Base-by-base conservation (phyloP, 2,113 vertebrate species). In the Ranitomeya variabilis region DNA sequence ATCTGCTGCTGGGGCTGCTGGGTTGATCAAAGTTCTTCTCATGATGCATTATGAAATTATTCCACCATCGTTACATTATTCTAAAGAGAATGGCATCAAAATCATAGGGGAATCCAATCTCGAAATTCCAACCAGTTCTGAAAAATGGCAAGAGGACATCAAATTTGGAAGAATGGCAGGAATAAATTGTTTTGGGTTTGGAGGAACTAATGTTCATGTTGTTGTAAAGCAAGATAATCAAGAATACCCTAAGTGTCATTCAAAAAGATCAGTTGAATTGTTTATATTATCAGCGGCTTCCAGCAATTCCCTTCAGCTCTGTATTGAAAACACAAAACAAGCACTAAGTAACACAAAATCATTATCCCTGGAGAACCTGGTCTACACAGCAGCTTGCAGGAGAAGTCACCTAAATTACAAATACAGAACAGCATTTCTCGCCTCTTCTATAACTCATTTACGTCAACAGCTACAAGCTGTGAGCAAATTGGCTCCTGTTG, bases 151-250 rank as follows among this genome's bases (percentile, higher is more conserved):
- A 86, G 92, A 93, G 52, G 90, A 86, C 6, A 26, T 83, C 9
- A 91, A 93, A 67, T 89, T 85, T 6, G 93, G 92, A 67, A 95
- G 94, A 91, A 86, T 84, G 96, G 96, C 96, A 86, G 96, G 96
- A 37, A 90, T 98, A 87, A 98, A 96, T 89, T 96, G 94, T 91
- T 98, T 98, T 95, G 96, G 96, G 10, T 97, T 97, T 94, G 97
- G 96, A 23, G 96, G 96, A 66, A 97, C 96, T 80, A 98, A 97
- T 90, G 95, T 94, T 85, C 97, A 97, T 13, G 89, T 88, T 3
- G 92, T 97, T 84, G 91, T 98, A 19, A 96, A 90, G 88, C 94
- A 97, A 87, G 84, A 95, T 52, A 95, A 90, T 64, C 90, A 94
- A 83, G 66, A 52, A 2, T 62, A 80, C 9, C 2, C 69, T 80